Base-by-base conservation (phyloP, 1,140 invertebrate genomes). In the Brachionus plicatilis region DNA sequence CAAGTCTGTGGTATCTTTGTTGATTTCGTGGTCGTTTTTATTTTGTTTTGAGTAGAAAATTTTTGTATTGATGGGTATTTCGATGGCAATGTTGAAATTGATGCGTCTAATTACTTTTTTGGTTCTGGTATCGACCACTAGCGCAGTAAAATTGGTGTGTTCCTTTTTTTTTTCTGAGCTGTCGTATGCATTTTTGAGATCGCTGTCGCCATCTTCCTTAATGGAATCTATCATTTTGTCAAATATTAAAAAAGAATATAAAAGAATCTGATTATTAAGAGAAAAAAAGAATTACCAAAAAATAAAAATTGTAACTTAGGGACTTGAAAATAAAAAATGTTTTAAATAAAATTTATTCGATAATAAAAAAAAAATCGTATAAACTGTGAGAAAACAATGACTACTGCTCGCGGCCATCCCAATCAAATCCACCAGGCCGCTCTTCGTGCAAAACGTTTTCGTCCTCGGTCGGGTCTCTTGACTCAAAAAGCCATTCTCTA, bases 401-500 rank as follows among this genome's bases (percentile, higher is more conserved):
- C 33, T 50, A 76, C 33, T 76, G 20, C 20, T 76, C 43, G 43
- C 43, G 17, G 20, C 72, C 72, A 1, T 83, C 45, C 82, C 82
- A 83, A 20, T 83, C 14, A 24, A 68, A 83, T 17, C 82, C 82
- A 70, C 82, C 82, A 7, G 82, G 82, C 37, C 60, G 45, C 70
- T 83, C 60, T 68, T 68, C 82, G 2, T 83, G 82, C 5, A 83
- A 37, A 17, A 83, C 20, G 17, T 45, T 47, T n/a, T 68, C 60
- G 11, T 43, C 24, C 20, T 68, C 41, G 14, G 9, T 41, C 7
- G 29, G 12, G 27, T 41, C 47, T 24, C 60, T 83, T 17, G 53
- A 37, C 24, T 83, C 82, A 37, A 83, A 83, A 43, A 83, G 29
- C 82, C 82, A 83, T 68, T 83, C 60, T n/a, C 82, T 83, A 56